These are phyloP conservation scores for Drosophila paracracens DNA, from an alignment of 2,888 invertebrate genomes.

Conservation along the genomic window DNA sequence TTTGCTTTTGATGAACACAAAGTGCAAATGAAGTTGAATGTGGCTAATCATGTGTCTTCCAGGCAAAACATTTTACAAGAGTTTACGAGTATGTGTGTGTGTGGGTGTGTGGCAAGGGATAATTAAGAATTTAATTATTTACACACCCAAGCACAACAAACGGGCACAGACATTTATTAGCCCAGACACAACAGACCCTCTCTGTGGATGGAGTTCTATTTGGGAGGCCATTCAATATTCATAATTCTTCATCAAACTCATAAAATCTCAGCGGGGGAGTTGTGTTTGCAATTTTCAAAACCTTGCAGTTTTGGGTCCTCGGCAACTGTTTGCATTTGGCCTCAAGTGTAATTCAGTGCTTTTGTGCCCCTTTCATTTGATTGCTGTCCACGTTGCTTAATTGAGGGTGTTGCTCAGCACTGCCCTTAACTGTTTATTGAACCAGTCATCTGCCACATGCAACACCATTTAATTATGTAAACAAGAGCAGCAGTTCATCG, in stretches of 20 bases:
- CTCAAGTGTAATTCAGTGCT: constrained; percentile 18
- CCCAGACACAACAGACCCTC: constrained; percentile 54
- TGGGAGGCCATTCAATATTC: constrained; percentile 63
- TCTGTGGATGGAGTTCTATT: constrained; percentile 13
- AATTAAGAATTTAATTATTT: constrained; percentile 82
- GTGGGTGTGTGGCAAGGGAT: constrained; percentile 56
- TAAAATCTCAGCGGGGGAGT: constrained; percentile 17
- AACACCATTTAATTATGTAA: constrained; percentile 61
- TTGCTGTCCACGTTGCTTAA: constrained; percentile 56
- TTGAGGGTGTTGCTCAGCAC: constrained; percentile 62
- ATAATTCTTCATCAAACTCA: constrained; percentile 66
- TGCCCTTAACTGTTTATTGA: constrained; percentile 51
- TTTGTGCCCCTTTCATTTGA: constrained; percentile 48
- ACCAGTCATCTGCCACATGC: constrained; percentile 38
- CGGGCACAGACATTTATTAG: constrained; percentile 60
- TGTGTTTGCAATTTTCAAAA: constrained; percentile 20
- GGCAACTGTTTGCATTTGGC: constrained; percentile 48
- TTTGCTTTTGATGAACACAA: constrained; percentile 8
- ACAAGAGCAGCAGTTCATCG: constrained; percentile 28
- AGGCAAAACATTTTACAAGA: constrained; percentile 33
- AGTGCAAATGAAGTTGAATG: constrained; percentile 68
- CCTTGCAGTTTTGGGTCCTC: constrained; percentile 50
- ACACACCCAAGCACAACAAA: constrained; percentile 45
- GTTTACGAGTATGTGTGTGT: constrained; percentile 37
- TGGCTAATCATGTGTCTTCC: constrained; percentile 55